These are phyloP conservation scores for Mesochorus sp. DNA, from an alignment of 2,888 invertebrate genomes.

Conservation along the genomic window DNA sequence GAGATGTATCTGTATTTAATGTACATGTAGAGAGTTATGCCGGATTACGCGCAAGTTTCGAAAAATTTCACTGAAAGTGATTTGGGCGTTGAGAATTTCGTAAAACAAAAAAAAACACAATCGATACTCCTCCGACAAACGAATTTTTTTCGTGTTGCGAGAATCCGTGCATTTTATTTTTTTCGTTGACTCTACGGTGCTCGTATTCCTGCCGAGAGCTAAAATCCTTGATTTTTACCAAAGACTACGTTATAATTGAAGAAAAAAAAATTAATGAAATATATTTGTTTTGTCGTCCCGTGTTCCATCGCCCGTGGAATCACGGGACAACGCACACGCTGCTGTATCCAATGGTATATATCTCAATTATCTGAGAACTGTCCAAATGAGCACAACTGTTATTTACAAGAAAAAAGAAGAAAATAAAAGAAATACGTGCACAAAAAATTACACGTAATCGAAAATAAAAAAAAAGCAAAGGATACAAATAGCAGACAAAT, in stretches of 20 bases:
- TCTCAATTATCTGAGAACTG: constrained; percentile 33
- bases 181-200: not conserved
- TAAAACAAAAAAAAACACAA: not conserved
- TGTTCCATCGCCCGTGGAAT: constrained; percentile 48
- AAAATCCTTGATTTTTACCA: constrained; percentile 51
- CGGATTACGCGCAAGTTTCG: not conserved
- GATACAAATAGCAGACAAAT: constrained; percentile 35
- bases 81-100: too few relatives aligned
- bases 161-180: constrained; percentile 19
- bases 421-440: not conserved
- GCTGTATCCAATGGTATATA: not conserved
- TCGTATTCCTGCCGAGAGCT: constrained; percentile 1
- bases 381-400: constrained; percentile 23
- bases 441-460: not conserved
- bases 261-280: not conserved
- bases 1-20: constrained; percentile 20
- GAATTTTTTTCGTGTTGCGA: constrained; percentile 22
- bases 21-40: not conserved
- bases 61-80: constrained; percentile 4
- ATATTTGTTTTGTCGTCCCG: constrained; percentile 9
- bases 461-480: not conserved
- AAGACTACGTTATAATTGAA: constrained; percentile 45
- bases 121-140: not conserved
- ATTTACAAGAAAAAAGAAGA: constrained; percentile 9
- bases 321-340: constrained; percentile 18